Base-by-base conservation (phyloP, 2,888 invertebrate species). In the Synergus laeviventris region DNA sequence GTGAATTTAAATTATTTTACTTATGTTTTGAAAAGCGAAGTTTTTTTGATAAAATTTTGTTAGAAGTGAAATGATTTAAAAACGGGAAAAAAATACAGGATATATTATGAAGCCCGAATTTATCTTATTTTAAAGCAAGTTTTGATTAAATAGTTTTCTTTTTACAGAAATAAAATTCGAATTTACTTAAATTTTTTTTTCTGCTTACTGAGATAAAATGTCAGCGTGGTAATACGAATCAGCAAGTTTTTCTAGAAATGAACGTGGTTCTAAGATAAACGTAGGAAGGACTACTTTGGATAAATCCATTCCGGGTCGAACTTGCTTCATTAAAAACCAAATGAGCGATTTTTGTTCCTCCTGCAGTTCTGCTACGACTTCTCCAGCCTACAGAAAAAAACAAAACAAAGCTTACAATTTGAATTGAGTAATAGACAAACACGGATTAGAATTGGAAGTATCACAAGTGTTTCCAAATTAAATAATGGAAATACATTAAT, bases 141-240 rank as follows among this genome's bases (percentile, higher is more conserved):
- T 31, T 31, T 31, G 31, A 31, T 31, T 31, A 31, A 49, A 16
- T n/a, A 16, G 8, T 49, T 49, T n/a, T 7, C 16, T 8, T 49
- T 49, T 49, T 1, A 49, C 16, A n/a, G 2, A n/a, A 1, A n/a
- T 18, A 9, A 49, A n/a, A n/a, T 1, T 56, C 5, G 5, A 56
- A 56, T 56, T 3, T 12, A 7, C 42, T 42, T 42, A 16, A 66
- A 45, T 38, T 11, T n/a, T 21, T 2, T 11, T 36, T 64, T 45
- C 79, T 81, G 91, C 92, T 92, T 91, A 98, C 98, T 94, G 94
- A 39, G 96, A 94, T 74, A 98, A 91, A 80, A 98, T 93, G 91
- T 98, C 97, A 0, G 97, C 96, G 87, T 98, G 98, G 89, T 97
- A 98, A 91, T 98, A 98, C 74, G 97, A 97, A 91, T 98, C 98